phyloP scores from a whole-genome alignment of 2,888 invertebrate species.

The Thyatira batis region DNA sequence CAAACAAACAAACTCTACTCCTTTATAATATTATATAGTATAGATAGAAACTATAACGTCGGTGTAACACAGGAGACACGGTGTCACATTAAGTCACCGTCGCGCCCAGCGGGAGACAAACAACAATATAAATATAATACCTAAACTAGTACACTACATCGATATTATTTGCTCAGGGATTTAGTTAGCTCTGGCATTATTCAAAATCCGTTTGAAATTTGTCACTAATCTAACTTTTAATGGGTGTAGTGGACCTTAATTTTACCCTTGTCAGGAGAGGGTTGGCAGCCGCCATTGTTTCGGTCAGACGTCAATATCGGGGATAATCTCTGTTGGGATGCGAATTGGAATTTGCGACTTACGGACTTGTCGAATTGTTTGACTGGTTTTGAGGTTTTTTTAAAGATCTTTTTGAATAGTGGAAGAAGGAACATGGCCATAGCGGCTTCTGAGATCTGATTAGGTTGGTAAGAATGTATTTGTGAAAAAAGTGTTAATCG shows the following conservation, averaged over 20 bases:
- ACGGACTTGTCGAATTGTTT: background rate
- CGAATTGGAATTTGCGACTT: background rate
- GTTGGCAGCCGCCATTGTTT: slow-evolving; percentile 28
- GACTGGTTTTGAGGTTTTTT: background rate
- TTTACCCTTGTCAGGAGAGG: slow-evolving; percentile 43
- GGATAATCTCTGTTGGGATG: slow-evolving; percentile 2
- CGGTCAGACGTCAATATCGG: slow-evolving; percentile 31
- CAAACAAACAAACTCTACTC: no score
- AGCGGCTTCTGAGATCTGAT: no score
- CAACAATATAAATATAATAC: background rate
- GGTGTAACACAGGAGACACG: background rate
- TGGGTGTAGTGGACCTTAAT: slow-evolving; percentile 22
- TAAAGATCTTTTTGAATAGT: no score
- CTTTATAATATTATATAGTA: no score
- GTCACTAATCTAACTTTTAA: slow-evolving; percentile 53
- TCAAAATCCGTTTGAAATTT: slow-evolving; percentile 44
- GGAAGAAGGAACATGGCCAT: no score
- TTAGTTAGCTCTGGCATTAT: slow-evolving; percentile 13
- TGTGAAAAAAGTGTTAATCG: no score
- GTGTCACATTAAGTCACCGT: background rate
- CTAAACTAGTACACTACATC: background rate
- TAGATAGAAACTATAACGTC: no score
- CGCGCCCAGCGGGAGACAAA: background rate
- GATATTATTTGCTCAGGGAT: background rate
- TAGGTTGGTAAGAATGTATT: no score